Percentiles rank a stretch among this genome's conserved stretches.
These are phyloP conservation scores for Rattus rattus DNA, from an alignment of 2,113 vertebrate species.

Conservation along the genomic window DNA sequence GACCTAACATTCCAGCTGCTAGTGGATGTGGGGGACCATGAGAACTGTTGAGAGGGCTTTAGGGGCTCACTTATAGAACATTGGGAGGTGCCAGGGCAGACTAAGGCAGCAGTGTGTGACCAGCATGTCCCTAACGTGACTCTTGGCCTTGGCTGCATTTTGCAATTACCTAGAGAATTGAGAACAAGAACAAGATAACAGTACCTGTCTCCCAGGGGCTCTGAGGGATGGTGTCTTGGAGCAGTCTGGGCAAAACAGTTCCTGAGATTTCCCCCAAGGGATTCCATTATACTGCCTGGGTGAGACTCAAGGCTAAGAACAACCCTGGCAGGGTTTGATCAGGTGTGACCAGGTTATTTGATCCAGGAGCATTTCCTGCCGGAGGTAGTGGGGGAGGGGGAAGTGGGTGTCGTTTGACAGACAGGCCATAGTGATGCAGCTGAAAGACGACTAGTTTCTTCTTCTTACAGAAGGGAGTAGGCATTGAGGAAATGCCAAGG, in stretches of 20 bases:
- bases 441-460: background rate
- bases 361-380: background rate
- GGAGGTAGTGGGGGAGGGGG: accelerated
- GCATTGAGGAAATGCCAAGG: background rate
- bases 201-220: background rate
- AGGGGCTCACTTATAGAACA: background rate
- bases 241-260: background rate
- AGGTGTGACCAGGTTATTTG: background rate
- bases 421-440: background rate
- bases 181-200: background rate
- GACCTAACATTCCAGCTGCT: background rate
- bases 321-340: background rate
- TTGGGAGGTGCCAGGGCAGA: background rate
- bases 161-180: background rate
- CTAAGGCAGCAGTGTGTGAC: background rate
- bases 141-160: background rate
- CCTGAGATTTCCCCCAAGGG: background rate
- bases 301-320: background rate
- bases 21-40: background rate
- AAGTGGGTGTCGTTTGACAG: background rate
- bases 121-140: background rate
- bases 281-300: background rate
- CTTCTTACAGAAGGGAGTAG: background rate
- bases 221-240: background rate
- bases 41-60: background rate